These are phyloP conservation scores for Sphecodes monilicornis DNA, from an alignment of 2,888 invertebrate genomes.

Conservation along the genomic window DNA sequence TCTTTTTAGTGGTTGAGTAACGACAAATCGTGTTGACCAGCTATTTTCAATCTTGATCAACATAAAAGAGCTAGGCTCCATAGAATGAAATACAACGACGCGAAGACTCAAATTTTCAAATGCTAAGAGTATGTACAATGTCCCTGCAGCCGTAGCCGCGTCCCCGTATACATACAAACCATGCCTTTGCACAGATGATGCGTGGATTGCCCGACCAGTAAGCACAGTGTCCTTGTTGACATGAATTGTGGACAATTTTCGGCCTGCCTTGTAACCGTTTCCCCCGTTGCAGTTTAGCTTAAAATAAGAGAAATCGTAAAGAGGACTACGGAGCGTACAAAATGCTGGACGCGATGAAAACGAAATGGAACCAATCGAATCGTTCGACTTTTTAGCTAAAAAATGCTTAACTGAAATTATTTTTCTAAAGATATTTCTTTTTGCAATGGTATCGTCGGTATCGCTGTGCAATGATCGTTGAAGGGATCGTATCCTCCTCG, in stretches of 20 bases:
- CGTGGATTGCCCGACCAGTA: constrained; percentile 22
- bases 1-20: too few relatives aligned
- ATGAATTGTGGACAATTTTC: constrained; percentile 47
- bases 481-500: not conserved
- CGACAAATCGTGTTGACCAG: not conserved
- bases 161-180: too few relatives aligned
- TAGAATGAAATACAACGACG: not conserved
- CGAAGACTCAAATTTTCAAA: constrained; percentile 46
- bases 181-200: not conserved
- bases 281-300: not conserved
- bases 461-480: not conserved
- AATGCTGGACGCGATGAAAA: not conserved
- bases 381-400: not conserved
- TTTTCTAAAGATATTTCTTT: too few relatives aligned
- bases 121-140: constrained; percentile 40
- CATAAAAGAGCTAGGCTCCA: too few relatives aligned
- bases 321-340: not conserved
- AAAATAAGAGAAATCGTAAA: not conserved
- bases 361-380: not conserved
- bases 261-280: constrained; percentile 22
- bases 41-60: too few relatives aligned
- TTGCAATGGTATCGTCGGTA: too few relatives aligned
- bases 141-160: constrained; percentile 19
- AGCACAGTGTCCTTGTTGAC: constrained; percentile 26
- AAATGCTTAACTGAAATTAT: not conserved